Evolutionary conservation across 2,113 vertebrate genomes (phyloP).

Genomic region (Gobius niger): DNA sequence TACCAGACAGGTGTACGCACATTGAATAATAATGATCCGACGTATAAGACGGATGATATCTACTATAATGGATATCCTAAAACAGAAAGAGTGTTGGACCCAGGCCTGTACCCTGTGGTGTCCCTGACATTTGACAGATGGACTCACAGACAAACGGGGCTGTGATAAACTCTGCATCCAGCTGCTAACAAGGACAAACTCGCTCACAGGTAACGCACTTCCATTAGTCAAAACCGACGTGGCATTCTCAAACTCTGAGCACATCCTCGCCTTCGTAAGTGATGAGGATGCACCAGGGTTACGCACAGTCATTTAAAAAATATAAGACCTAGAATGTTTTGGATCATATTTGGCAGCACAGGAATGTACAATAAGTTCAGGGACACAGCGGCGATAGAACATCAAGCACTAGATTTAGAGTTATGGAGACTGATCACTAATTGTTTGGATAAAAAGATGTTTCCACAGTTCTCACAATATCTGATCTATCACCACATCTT

Average conservation of each 20-base stretch:
- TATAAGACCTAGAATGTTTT: too few relatives aligned
- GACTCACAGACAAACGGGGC: neutral
- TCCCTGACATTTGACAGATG: constrained; percentile 1
- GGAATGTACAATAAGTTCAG: too few relatives aligned
- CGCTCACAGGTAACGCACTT: neutral
- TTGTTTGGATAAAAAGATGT: too few relatives aligned
- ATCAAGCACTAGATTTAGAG: too few relatives aligned
- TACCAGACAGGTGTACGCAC: neutral
- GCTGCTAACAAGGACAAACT: constrained; percentile 12
- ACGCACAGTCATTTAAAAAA: too few relatives aligned
- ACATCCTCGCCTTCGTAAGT: neutral
- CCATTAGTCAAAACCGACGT: constrained; percentile 2
- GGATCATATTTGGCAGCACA: too few relatives aligned
- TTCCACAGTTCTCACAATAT: too few relatives aligned
- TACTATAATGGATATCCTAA: neutral
- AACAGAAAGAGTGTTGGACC: neutral
- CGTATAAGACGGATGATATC: neutral
- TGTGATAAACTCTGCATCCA: constrained; percentile 1
- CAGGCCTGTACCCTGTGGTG: neutral
- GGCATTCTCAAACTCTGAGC: neutral
- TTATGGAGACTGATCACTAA: too few relatives aligned
- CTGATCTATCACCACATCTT: too few relatives aligned
- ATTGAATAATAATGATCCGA: neutral
- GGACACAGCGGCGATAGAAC: too few relatives aligned
- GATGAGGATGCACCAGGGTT: too few relatives aligned